phyloP scores from a whole-genome alignment of 2,113 vertebrate species.

The Triplophysa dalaica region DNA sequence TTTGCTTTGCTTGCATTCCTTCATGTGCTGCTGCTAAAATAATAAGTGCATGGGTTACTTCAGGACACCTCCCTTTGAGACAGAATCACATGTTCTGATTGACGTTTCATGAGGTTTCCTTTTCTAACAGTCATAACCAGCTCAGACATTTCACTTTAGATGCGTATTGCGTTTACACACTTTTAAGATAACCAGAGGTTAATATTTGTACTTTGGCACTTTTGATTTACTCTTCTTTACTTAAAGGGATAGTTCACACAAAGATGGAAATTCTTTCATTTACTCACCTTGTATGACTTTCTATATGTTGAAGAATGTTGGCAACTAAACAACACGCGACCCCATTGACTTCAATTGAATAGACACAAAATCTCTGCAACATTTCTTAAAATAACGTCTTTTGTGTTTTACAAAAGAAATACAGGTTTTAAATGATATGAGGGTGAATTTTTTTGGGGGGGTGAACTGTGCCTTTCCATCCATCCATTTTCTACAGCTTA shows the following conservation, averaged over 20 bases:
- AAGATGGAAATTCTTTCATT: too few species aligned
- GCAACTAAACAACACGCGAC: too few species aligned
- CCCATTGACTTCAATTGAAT: too few species aligned
- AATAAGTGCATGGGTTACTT: conserved; percentile 73
- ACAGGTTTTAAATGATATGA: too few species aligned
- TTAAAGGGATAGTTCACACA: not conserved
- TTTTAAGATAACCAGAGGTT: conserved; percentile 4
- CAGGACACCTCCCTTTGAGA: conserved; percentile 66
- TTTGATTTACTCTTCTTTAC: not conserved
- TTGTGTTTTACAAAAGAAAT: too few species aligned
- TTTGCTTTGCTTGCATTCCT: conserved; percentile 70
- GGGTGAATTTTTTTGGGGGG: too few species aligned
- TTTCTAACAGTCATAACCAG: conserved; percentile 64
- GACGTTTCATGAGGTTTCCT: conserved; percentile 58
- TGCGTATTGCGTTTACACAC: not conserved
- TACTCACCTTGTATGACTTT: too few species aligned
- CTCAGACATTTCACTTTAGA: not conserved
- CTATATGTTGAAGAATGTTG: too few species aligned
- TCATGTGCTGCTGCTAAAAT: conserved; percentile 70
- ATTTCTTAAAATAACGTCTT: too few species aligned
- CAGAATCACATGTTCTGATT: conserved; percentile 68
- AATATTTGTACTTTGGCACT: not conserved
- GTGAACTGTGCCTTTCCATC: too few species aligned
- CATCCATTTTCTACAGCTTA: too few species aligned
- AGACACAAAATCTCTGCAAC: too few species aligned